phyloP scores from a whole-genome alignment of 2,888 invertebrate species.

The Drosophila silvestris region DNA sequence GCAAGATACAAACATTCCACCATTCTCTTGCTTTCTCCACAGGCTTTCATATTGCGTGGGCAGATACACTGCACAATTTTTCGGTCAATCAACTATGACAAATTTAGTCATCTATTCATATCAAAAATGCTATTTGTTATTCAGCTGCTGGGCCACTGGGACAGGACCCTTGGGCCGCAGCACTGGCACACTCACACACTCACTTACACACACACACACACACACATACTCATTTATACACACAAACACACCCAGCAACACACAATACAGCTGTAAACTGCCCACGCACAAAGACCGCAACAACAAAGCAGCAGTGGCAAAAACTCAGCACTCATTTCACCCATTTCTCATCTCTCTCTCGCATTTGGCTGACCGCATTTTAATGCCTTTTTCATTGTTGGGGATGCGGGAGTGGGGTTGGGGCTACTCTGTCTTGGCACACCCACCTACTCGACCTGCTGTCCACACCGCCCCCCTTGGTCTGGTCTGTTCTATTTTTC shows the following conservation, averaged over 20 bases:
- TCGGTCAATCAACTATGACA: constrained; percentile 67
- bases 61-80: constrained; percentile 50
- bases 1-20: neutral
- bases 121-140: constrained; percentile 59
- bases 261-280: constrained; percentile 14
- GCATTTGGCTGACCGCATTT: constrained; percentile 68
- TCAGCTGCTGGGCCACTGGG: constrained; percentile 45
- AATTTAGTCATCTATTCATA: constrained; percentile 57
- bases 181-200: constrained; percentile 10
- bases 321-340: neutral
- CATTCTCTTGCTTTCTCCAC: neutral
- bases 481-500: neutral
- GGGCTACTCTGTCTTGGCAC: neutral
- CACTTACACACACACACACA: neutral
- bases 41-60: neutral
- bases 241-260: constrained; percentile 2
- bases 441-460: neutral
- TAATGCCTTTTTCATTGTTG: constrained; percentile 79
- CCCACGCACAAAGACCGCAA: constrained; percentile 43
- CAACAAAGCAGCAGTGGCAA: constrained; percentile 1
- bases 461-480: neutral
- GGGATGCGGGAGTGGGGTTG: neutral
- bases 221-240: constrained; percentile 1
- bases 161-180: constrained; percentile 17
- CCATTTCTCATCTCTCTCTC: constrained; percentile 11